A percentile compares a stretch with the other conserved stretches of the same genome.
Evolutionary conservation across 2,113 vertebrate genomes (phyloP).

Genomic region (Nibea albiflora): DNA sequence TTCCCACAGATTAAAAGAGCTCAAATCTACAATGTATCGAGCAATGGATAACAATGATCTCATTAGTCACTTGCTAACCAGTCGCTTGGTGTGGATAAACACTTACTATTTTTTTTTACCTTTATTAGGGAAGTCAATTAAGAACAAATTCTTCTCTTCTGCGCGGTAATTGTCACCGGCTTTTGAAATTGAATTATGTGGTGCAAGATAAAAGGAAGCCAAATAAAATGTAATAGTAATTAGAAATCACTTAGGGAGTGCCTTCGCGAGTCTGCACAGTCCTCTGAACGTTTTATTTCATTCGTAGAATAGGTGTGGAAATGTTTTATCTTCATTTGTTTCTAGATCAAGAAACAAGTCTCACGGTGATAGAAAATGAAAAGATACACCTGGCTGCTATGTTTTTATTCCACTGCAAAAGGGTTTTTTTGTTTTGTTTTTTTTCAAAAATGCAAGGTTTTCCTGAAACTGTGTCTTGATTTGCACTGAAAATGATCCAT

Average conservation of each 20-base stretch:
- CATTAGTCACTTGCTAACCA: constrained; percentile 41
- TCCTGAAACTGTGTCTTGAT: not conserved
- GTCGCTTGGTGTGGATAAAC: constrained; percentile 40
- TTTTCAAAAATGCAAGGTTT: too few species aligned
- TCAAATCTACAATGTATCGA: constrained; percentile 14
- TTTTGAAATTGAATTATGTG: constrained; percentile 1
- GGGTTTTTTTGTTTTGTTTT: too few species aligned
- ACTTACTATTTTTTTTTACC: not conserved
- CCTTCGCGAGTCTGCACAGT: not conserved
- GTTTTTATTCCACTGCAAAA: not conserved
- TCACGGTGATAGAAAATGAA: not conserved
- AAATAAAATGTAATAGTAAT: constrained; percentile 12
- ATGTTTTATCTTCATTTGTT: constrained; percentile 6
- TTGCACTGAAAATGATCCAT: not conserved
- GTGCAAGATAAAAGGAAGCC: constrained; percentile 1
- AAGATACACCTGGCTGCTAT: not conserved
- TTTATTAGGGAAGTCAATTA: constrained; percentile 1
- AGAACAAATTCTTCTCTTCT: not conserved
- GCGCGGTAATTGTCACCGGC: not conserved
- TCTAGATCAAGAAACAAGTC: not conserved
- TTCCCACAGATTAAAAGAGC: constrained; percentile 31
- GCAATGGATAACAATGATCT: constrained; percentile 32
- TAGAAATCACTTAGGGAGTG: not conserved
- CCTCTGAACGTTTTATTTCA: not conserved
- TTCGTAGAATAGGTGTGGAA: not conserved